Percentiles rank a stretch among this genome's conserved stretches.
These are phyloP conservation scores for Tetheella fluctuosa DNA, from an alignment of 2,888 invertebrate species.

Conservation along the genomic window DNA sequence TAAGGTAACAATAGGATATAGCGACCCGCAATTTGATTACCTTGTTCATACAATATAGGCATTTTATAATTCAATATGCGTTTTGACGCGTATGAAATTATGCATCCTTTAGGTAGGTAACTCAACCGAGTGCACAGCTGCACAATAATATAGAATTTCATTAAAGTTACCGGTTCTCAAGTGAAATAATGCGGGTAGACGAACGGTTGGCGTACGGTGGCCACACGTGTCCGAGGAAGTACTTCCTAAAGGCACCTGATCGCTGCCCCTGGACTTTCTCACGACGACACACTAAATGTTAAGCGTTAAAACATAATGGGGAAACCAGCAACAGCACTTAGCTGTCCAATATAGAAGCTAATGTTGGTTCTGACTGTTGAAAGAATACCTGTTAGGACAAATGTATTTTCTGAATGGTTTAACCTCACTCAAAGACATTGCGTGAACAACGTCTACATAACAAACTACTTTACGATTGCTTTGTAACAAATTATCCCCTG, in stretches of 20 bases:
- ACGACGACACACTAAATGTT: constrained; percentile 61
- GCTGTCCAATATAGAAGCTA: constrained; percentile 33
- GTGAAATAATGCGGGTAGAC: constrained; percentile 75
- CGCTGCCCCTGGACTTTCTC: constrained; percentile 64
- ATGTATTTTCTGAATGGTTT: constrained; percentile 18
- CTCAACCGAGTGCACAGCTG: constrained; percentile 74
- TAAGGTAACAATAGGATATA: not conserved
- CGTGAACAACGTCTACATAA: not conserved
- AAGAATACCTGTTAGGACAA: constrained; percentile 8
- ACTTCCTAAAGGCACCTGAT: constrained; percentile 70
- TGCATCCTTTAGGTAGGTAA: constrained; percentile 54
- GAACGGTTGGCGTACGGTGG: constrained; percentile 62
- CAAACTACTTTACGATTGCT: not conserved
- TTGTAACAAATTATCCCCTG: not conserved
- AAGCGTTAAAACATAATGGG: constrained; percentile 63
- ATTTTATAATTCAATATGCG: constrained; percentile 57
- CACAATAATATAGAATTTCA: constrained; percentile 75
- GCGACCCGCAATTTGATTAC: not conserved
- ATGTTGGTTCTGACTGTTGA: constrained; percentile 1
- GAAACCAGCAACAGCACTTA: constrained; percentile 66
- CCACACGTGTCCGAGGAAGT: constrained; percentile 73
- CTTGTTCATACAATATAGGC: constrained; percentile 6
- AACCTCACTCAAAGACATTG: constrained; percentile 6
- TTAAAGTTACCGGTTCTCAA: constrained; percentile 76
- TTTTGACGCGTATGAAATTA: constrained; percentile 62